Evolutionary conservation across 30 jellyfish, hydroid and myxozoan species (phyloP).

Genomic region (Sanderia malayensis): DNA sequence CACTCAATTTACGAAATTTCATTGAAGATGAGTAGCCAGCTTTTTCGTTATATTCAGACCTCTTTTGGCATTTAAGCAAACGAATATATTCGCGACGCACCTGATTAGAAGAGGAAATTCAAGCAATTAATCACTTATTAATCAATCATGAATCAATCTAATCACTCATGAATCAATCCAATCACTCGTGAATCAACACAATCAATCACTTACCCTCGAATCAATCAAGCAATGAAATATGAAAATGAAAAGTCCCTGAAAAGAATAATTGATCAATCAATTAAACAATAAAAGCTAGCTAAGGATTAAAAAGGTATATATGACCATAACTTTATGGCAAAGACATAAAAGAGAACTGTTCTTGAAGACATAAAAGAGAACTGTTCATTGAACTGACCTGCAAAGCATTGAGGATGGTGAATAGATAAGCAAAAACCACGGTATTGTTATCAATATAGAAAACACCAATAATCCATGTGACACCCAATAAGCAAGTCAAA

Average conservation of each 20-base stretch:
- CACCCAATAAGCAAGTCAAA: constrained; percentile 77
- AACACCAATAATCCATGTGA: constrained; percentile 85
- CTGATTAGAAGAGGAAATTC: constrained; percentile 16
- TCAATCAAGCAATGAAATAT: constrained; percentile 87
- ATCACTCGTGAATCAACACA: not conserved
- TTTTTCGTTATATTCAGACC: constrained; percentile 81
- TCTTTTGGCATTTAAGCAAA: constrained; percentile 76
- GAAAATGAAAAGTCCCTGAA: constrained; percentile 86
- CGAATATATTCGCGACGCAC: constrained; percentile 84
- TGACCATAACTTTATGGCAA: no score
- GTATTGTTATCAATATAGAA: constrained; percentile 68
- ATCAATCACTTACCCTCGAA: constrained; percentile 48
- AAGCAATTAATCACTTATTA: not conserved
- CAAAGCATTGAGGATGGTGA: constrained; percentile 79
- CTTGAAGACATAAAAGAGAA: no score
- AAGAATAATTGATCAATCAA: no score
- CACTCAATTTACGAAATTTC: constrained; percentile 73
- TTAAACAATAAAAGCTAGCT: no score
- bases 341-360: no score
- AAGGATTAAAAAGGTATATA: no score
- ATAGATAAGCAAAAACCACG: constrained; percentile 73
- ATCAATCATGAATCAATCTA: not conserved
- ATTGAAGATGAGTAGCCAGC: constrained; percentile 87
- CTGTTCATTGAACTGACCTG: no score
- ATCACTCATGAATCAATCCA: not conserved